Evolutionary conservation across 2,888 invertebrate species (phyloP).

Genomic region (Caenorhabditis sp.): DNA sequence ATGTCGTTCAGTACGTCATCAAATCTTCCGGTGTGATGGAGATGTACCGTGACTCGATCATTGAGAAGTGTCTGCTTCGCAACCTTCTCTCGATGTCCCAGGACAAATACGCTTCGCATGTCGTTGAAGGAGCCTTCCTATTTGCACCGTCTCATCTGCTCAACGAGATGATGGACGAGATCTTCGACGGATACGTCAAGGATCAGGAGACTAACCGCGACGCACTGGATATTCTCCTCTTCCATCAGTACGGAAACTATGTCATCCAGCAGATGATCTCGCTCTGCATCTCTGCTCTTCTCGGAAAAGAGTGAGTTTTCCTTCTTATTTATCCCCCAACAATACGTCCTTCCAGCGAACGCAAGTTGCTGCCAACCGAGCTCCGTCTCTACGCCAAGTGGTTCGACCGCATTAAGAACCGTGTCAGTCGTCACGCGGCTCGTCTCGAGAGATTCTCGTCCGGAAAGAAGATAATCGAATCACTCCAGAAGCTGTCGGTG

Average conservation of each 20-base stretch:
- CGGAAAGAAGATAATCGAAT: conserved; percentile 78
- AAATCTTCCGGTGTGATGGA: conserved; percentile 61
- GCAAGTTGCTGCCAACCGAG: conserved; percentile 38
- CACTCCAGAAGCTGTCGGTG: too few relatives aligned
- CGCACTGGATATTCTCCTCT: conserved; percentile 76
- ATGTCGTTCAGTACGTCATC: conserved; percentile 76
- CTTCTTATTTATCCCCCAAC: neutral
- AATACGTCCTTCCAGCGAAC: conserved; percentile 14
- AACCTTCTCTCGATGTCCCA: conserved; percentile 77
- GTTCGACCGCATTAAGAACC: conserved; percentile 60
- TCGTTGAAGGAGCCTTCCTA: conserved; percentile 75
- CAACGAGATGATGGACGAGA: conserved; percentile 73
- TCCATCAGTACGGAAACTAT: conserved; percentile 81
- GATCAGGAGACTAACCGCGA: conserved; percentile 71
- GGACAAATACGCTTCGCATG: conserved; percentile 78
- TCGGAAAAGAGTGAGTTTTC: conserved; percentile 26
- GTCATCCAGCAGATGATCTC: conserved; percentile 78
- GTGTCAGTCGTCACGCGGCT: conserved; percentile 46
- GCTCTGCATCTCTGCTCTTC: conserved; percentile 63
- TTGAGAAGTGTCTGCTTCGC: conserved; percentile 71
- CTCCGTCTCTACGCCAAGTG: conserved; percentile 47
- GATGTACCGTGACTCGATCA: conserved; percentile 71
- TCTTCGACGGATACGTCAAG: conserved; percentile 76
- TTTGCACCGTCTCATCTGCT: conserved; percentile 65
- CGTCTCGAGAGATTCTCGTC: conserved; percentile 73